These are phyloP conservation scores for Benitochromis conjunctus DNA, from an alignment of 2,113 vertebrate genomes.

Conservation along the genomic window DNA sequence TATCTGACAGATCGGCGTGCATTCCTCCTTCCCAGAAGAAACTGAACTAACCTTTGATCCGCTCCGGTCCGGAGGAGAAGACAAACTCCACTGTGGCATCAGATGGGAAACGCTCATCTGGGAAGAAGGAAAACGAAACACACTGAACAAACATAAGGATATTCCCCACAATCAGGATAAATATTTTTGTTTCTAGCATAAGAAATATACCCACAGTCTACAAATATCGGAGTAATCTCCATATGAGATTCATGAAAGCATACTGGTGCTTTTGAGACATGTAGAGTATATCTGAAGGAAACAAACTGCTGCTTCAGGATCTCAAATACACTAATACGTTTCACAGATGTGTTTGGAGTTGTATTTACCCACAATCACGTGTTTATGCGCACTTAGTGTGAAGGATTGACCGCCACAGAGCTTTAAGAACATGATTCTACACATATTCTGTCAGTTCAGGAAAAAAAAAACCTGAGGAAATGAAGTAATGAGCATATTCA, in stretches of 20 bases:
- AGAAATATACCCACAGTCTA: neutral
- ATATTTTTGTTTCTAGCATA: neutral
- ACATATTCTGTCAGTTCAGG: constrained; percentile 7
- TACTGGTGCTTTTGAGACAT: neutral
- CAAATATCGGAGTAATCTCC: neutral
- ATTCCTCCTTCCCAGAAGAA: neutral
- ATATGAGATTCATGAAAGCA: neutral
- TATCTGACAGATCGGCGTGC: neutral
- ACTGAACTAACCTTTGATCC: constrained; percentile 79
- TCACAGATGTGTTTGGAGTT: constrained; percentile 9
- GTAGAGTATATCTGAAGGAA: neutral
- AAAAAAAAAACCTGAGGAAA: constrained; percentile 11
- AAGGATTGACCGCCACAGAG: neutral
- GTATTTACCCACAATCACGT: neutral
- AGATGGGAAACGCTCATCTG: constrained; percentile 86
- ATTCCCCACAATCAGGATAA: neutral
- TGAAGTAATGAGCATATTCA: constrained; percentile 35
- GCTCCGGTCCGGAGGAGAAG: constrained; percentile 88
- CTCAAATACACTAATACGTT: constrained; percentile 15
- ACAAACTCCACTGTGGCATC: constrained; percentile 88
- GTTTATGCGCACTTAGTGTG: neutral
- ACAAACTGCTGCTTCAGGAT: neutral
- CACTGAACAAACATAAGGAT: neutral
- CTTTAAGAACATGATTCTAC: neutral
- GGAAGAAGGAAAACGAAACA: neutral